These are phyloP conservation scores for Hexactinellida sp. DNA, from an alignment of 37 sponge, comb jelly and placozoan species.

Conservation along the genomic window DNA sequence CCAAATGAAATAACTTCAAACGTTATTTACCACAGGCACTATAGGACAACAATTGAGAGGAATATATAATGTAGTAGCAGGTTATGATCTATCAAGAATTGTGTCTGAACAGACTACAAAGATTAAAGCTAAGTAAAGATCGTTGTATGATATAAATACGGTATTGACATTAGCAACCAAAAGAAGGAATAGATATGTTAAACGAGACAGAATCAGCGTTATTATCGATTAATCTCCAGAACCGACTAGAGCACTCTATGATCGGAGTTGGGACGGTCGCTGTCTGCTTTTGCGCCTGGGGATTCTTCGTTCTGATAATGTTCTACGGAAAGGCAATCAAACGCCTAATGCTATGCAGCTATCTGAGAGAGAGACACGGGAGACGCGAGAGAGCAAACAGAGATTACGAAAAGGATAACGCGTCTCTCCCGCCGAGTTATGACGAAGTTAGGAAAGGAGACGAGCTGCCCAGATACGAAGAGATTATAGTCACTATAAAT, in stretches of 20 bases:
- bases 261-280: not conserved
- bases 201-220: not conserved
- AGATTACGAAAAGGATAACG: not conserved
- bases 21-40: too few relatives aligned
- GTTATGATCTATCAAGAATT: too few relatives aligned
- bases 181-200: not conserved
- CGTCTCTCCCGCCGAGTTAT: not conserved
- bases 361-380: not conserved
- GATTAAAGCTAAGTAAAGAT: too few relatives aligned
- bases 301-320: not conserved
- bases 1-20: too few relatives aligned
- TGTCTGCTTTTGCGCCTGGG: not conserved
- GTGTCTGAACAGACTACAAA: too few relatives aligned
- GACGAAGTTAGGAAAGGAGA: not conserved
- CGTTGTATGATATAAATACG: too few relatives aligned
- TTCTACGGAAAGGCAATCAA: not conserved
- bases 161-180: too few relatives aligned
- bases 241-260: not conserved
- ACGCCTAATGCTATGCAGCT: not conserved
- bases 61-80: too few relatives aligned
- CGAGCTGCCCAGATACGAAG: not conserved
- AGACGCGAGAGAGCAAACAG: not conserved
- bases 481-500: not conserved
- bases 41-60: too few relatives aligned
- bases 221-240: not conserved